Evolutionary conservation across 2,888 invertebrate species (phyloP), one percentile per base, ranked within the genome.

Genomic region (Pristionchus mayeri): DNA sequence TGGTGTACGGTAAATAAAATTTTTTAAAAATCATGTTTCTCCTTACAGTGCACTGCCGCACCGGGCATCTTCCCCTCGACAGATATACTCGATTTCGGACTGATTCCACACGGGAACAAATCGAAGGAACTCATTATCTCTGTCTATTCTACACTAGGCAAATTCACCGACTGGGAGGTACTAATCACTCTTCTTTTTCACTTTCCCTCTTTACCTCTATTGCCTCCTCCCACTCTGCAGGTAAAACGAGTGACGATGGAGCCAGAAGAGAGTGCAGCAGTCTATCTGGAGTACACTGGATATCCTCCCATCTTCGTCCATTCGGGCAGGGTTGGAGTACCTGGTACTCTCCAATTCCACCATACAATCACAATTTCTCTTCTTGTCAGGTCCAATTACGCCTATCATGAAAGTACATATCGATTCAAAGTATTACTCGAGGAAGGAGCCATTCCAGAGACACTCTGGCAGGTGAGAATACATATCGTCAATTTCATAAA

Each of bases 101-200:
- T 84, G 21, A n/a, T 96, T 80, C 95, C 96, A 80, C 95, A 95
- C 44, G 93, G 95, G 84, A 96, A 96, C 92, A 93, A 93, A 80
- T 95, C 96, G 13, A 95, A 95, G 89, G 94, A 96, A 90, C 95
- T 94, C 92, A 81, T 86, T 9, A 88, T 92, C 52, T 87, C 90
- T 3, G 95, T 96, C 75, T 94, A 95, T 80, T 96, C 95, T 93
- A 95, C 95, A 57, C 95, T 95, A 85, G 95, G 91, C 94, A 95
- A 86, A 94, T 96, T 84, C 57, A 80, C 30, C 13, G 95, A 95
- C 92, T 94, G 96, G 90, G 95, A 95, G 93, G 95, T 95, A 60
- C 3, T 27, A n/a, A n/a, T n/a, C n/a, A n/a, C n/a, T n/a, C n/a
- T n/a, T n/a, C n/a, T n/a, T n/a, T n/a, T n/a, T n/a, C n/a, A n/a